A percentile compares a stretch with the other conserved stretches of the same genome.
Conservation (phyloP, 2,113 vertebrate species). For the Sardina pilchardus region DNA sequence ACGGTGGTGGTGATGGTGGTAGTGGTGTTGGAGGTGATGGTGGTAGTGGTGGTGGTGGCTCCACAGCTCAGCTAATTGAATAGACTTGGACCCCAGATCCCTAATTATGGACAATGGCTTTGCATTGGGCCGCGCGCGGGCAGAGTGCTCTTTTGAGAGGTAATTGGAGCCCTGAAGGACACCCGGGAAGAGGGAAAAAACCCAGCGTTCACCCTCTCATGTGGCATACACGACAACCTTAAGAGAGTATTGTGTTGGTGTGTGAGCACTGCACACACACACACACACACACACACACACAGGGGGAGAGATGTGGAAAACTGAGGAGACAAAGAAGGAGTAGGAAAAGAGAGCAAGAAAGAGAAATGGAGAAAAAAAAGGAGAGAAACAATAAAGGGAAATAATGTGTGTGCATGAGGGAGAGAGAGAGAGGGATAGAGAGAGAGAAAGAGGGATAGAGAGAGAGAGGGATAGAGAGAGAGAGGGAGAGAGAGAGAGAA, state of each 20-base stretch:
- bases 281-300: conserved; percentile 37
- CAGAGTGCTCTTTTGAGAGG: conserved; percentile 65
- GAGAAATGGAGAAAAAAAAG: background rate
- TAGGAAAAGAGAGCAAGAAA: background rate
- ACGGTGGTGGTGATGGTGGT: conserved; percentile 55
- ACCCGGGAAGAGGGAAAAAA: conserved; percentile 44
- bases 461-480: background rate
- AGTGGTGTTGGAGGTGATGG: conserved; percentile 36
- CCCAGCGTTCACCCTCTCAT: conserved; percentile 53
- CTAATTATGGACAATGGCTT: conserved; percentile 71
- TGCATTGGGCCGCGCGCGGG: conserved; percentile 55
- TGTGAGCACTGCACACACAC: conserved; percentile 32
- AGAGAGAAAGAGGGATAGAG: background rate
- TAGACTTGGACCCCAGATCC: conserved; percentile 57
- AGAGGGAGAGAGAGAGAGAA: background rate
- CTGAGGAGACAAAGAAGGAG: background rate
- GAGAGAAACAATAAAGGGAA: conserved; percentile 14
- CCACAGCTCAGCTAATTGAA: conserved; percentile 58
- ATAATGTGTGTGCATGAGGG: background rate
- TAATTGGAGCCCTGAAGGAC: conserved; percentile 70
- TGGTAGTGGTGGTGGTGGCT: conserved; percentile 51
- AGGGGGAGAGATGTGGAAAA: background rate
- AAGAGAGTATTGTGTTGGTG: conserved; percentile 63
- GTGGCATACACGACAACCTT: conserved; percentile 59
- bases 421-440: background rate